Evolutionary conservation across 2,888 invertebrate genomes (phyloP).

Genomic region (Polydrusus cervinus): DNA sequence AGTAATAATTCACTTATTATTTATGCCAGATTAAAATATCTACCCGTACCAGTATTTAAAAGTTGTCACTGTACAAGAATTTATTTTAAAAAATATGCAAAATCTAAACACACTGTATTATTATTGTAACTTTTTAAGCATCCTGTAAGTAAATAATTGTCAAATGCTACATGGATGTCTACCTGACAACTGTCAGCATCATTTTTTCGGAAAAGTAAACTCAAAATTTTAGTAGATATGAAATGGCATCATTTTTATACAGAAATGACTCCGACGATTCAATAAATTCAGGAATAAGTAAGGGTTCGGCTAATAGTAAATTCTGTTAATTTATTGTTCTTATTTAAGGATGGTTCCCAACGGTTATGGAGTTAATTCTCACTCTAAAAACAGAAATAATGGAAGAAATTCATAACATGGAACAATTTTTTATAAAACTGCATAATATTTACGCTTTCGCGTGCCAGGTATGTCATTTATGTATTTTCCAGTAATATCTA

Average conservation of each 20-base stretch:
- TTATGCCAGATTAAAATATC: no score
- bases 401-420: constrained; percentile 65
- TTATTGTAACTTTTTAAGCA: no score
- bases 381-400: constrained; percentile 57
- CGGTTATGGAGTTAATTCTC: constrained; percentile 51
- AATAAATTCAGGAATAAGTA: constrained; percentile 39
- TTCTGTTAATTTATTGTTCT: constrained; percentile 8
- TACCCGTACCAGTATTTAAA: no score
- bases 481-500: not conserved
- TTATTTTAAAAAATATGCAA: no score
- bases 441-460: constrained; percentile 66
- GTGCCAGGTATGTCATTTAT: constrained; percentile 64
- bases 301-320: constrained; percentile 1
- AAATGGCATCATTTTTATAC: constrained; percentile 55
- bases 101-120: no score
- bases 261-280: constrained; percentile 41
- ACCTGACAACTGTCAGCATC: constrained; percentile 1
- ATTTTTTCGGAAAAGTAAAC: constrained; percentile 12
- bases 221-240: constrained; percentile 58
- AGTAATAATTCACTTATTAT: no score
- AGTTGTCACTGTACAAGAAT: no score
- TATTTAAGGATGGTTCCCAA: constrained; percentile 58
- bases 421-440: constrained; percentile 66
- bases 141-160: not conserved
- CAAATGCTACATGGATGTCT: not conserved